A percentile compares a stretch with the other conserved stretches of the same genome.
Conservation (phyloP, 2,888 invertebrate species). For the Octonoba sinensis region DNA sequence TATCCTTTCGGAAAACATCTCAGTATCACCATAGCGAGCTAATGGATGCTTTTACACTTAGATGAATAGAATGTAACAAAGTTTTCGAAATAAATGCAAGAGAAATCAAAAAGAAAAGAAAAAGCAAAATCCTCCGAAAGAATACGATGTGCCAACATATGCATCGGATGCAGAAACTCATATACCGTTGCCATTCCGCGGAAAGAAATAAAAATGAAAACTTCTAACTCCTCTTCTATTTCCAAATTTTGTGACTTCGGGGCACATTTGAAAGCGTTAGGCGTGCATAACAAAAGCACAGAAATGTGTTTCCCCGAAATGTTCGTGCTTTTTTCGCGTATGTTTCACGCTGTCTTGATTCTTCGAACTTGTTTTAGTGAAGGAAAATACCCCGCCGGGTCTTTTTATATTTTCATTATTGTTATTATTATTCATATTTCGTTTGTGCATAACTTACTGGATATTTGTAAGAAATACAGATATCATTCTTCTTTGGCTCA, state of each 20-base stretch:
- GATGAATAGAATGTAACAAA: slow-evolving; percentile 53
- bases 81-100: slow-evolving; percentile 39
- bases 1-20: slow-evolving; percentile 4
- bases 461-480: too few species aligned
- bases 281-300: slow-evolving; percentile 50
- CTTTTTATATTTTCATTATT: slow-evolving; percentile 22
- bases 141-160: slow-evolving; percentile 5
- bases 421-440: slow-evolving; percentile 18
- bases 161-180: slow-evolving; percentile 8
- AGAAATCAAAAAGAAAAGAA: slow-evolving; percentile 17
- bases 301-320: slow-evolving; percentile 8
- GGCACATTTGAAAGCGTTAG: slow-evolving; percentile 59
- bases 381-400: slow-evolving; percentile 16
- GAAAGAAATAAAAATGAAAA: slow-evolving; percentile 46
- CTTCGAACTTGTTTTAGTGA: slow-evolving; percentile 37
- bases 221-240: slow-evolving; percentile 7
- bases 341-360: slow-evolving; percentile 53
- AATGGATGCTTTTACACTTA: slow-evolving; percentile 64
- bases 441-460: too few species aligned
- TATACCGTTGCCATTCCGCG: background rate
- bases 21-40: slow-evolving; percentile 10
- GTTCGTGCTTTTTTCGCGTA: slow-evolving; percentile 57
- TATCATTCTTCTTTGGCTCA: too few species aligned
- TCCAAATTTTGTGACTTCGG: slow-evolving; percentile 29
- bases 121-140: slow-evolving; percentile 1